Conservation (phyloP, 2,888 invertebrate species). For the Nomada hirtipes region DNA sequence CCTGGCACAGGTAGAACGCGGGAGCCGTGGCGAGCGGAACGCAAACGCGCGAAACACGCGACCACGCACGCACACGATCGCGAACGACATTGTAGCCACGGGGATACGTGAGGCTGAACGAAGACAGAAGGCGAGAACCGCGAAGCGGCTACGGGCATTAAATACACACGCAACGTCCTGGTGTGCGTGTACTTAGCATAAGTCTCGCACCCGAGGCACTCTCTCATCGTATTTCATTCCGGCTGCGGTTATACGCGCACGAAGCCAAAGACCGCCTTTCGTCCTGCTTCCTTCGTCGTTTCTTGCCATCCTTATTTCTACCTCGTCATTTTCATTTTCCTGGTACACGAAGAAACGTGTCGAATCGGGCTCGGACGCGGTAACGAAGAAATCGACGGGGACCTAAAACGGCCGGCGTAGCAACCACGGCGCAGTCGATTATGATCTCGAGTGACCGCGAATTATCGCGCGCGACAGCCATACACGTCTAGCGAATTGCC, state of each 20-base stretch:
- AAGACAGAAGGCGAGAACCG: slow-evolving; percentile 49
- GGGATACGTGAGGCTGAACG: slow-evolving; percentile 34
- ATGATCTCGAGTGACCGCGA: slow-evolving; percentile 52
- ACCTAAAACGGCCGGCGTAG: neutral
- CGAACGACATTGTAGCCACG: slow-evolving; percentile 26
- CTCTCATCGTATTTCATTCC: slow-evolving; percentile 83
- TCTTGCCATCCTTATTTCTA: slow-evolving; percentile 39
- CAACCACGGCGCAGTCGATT: slow-evolving; percentile 33
- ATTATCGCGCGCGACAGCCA: slow-evolving; percentile 52
- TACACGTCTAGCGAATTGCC: slow-evolving; percentile 55
- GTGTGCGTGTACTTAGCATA: slow-evolving; percentile 82
- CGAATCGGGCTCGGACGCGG: neutral
- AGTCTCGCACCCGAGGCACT: slow-evolving; percentile 82
- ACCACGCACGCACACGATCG: slow-evolving; percentile 46
- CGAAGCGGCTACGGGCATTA: slow-evolving; percentile 63
- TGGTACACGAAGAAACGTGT: slow-evolving; percentile 4
- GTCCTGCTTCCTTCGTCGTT: slow-evolving; percentile 45
- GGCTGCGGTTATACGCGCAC: slow-evolving; percentile 67
- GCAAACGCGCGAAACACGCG: slow-evolving; percentile 63
- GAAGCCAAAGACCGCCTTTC: slow-evolving; percentile 59
- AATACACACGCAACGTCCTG: slow-evolving; percentile 57
- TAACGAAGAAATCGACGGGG: slow-evolving; percentile 33
- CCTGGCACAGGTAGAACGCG: slow-evolving; percentile 55
- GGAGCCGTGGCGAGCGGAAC: slow-evolving; percentile 52
- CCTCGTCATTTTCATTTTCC: slow-evolving; percentile 49